Percentiles rank a stretch among this genome's conserved stretches.
These are phyloP conservation scores for Peromyscus attwateri DNA, from an alignment of 2,797 vertebrate species.

Conservation along the genomic window DNA sequence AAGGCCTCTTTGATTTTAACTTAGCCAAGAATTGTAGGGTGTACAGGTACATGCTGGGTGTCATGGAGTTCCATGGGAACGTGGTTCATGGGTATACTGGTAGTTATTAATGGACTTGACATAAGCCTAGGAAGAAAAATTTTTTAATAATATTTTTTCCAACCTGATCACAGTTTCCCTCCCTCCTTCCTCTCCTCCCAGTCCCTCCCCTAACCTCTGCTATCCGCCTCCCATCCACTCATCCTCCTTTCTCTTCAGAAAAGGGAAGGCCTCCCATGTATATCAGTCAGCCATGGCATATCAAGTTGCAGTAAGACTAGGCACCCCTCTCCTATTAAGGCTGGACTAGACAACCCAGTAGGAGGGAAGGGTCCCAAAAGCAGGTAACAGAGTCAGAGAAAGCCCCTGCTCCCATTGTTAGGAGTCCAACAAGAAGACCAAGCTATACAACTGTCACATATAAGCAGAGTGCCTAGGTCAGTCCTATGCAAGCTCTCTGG, in stretches of 20 bases:
- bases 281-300: not conserved
- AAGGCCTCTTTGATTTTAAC: not conserved
- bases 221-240: not conserved
- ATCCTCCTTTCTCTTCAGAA: not conserved
- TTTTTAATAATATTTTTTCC: not conserved
- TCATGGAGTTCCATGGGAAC: not conserved
- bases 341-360: not conserved
- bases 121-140: not conserved
- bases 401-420: not conserved
- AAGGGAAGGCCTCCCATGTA: not conserved
- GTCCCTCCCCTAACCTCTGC: not conserved
- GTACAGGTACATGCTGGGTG: not conserved
- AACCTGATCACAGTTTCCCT: not conserved
- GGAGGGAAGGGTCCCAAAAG: not conserved
- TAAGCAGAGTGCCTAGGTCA: not conserved
- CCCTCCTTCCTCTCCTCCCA: too few species aligned
- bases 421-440: not conserved
- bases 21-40: not conserved
- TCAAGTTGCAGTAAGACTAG: not conserved
- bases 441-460: not conserved
- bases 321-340: not conserved
- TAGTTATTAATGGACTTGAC: not conserved
- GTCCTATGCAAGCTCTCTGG: not conserved
- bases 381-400: not conserved
- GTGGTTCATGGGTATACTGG: not conserved